phyloP scores from a whole-genome alignment of 2,797 vertebrate genomes.

The Tapera naevia region DNA sequence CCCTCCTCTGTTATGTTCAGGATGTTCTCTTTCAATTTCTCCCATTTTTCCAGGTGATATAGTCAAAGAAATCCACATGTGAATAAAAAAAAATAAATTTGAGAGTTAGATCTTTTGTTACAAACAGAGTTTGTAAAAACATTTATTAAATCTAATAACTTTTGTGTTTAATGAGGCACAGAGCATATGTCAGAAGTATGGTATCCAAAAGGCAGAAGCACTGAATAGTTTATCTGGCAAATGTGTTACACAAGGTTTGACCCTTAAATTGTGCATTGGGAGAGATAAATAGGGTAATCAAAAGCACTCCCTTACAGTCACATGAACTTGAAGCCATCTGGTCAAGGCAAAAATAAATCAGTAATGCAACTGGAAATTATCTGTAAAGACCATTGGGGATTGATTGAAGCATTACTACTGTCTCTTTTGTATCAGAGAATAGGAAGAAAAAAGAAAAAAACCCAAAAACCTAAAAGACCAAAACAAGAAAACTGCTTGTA shows the following conservation, averaged over 20 bases:
- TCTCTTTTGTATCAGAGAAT: constrained; percentile 38
- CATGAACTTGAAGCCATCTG: constrained; percentile 74
- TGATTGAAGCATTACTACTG: constrained; percentile 43
- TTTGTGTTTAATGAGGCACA: constrained; percentile 72
- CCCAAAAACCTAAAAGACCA: fast-evolving
- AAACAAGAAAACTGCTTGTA: neutral
- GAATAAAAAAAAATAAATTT: constrained; percentile 18
- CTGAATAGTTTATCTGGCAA: constrained; percentile 72
- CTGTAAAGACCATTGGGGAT: constrained; percentile 60
- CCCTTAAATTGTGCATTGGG: constrained; percentile 73
- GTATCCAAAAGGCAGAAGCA: constrained; percentile 64
- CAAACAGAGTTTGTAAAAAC: constrained; percentile 64
- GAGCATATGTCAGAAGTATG: constrained; percentile 71
- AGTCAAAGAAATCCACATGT: neutral
- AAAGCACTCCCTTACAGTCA: constrained; percentile 68
- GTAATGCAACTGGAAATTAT: constrained; percentile 73
- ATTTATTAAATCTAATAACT: constrained; percentile 73
- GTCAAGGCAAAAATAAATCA: constrained; percentile 76
- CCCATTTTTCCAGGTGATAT: neutral
- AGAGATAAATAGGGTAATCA: constrained; percentile 75
- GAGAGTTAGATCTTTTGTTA: constrained; percentile 45
- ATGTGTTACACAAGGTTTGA: constrained; percentile 73
- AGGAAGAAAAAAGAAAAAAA: neutral
- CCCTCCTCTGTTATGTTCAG: neutral
- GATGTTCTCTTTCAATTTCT: neutral